Evolutionary conservation across 2,113 vertebrate species (phyloP), one percentile per base, ranked within the genome.

Genomic region (Desmodus rotundus): DNA sequence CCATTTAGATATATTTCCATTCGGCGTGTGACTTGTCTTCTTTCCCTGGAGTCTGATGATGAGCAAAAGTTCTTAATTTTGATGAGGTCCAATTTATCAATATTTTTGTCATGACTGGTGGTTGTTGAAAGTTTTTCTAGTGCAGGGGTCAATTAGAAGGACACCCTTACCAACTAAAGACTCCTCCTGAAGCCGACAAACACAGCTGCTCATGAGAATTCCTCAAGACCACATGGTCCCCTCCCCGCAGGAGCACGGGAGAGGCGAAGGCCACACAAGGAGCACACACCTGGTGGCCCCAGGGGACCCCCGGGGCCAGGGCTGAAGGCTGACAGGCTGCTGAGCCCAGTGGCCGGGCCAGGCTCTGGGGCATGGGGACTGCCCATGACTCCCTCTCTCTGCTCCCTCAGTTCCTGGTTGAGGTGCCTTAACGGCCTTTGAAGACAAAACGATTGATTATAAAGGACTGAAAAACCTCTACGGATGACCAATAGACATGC

Each of bases 281-380:
- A 28, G 24, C 8, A 3, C 3, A 12, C 26, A 10, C 24, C 22
- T 4, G 3, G 24, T 10, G 3, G 22, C 26, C 3, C 58, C 58
- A n/a, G 9, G 56, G 56, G 28, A 14, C 16, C 54, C 33, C 15
- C 3, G n/a, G 2, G 43, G 22, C 33, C 24, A 2, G 31, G 19
- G 4, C 20, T 52, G 3, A 1, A 41, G 36, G 19, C 6, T 22
- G 50, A 10, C 2, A 7, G 7, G 24, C 2, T 4, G 20, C 3
- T 70, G 36, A 33, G 13, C n/a, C 54, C 33, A 4, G 2, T 28
- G 2, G 4, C 31, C 10, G 17, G 5, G 41, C n/a, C 77, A n/a
- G 24, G 26, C 5, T 36, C 38, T 13, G n/a, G n/a, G n/a, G n/a
- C n/a, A n/a, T n/a, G n/a, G n/a, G n/a, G 20, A 50, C 36, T 43